These are phyloP conservation scores for Theristicus caerulescens DNA, from an alignment of 2,113 vertebrate species.

Conservation along the genomic window DNA sequence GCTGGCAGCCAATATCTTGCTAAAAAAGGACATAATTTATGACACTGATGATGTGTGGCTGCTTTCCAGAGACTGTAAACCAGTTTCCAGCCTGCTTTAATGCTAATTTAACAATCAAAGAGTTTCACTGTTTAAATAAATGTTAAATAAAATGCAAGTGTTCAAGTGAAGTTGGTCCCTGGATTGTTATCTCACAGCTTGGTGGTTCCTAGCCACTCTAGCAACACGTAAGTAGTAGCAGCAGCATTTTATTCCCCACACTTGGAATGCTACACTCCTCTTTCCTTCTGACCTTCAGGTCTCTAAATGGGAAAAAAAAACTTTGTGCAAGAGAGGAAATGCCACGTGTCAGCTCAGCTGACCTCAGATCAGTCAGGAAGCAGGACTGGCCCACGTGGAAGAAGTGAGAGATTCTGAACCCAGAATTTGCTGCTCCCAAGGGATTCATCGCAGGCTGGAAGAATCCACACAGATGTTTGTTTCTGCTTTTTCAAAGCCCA, in stretches of 20 bases:
- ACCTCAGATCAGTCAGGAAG: background rate
- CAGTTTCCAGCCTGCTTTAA: slow-evolving; percentile 17
- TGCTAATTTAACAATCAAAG: slow-evolving; percentile 23
- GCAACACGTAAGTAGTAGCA: background rate
- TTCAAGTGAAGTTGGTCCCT: background rate
- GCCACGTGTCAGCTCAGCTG: background rate
- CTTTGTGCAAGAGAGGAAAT: background rate
- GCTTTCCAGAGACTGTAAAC: background rate
- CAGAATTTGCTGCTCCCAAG: background rate
- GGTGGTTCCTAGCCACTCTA: background rate
- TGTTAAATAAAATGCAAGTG: slow-evolving; percentile 31
- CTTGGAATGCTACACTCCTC: background rate
- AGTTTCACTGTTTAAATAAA: slow-evolving; percentile 35
- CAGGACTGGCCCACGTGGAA: background rate
- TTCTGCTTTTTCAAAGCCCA: background rate
- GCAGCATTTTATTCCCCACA: background rate
- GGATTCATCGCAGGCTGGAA: background rate
- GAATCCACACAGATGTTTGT: background rate
- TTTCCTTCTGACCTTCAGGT: background rate
- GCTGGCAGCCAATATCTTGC: slow-evolving; percentile 50
- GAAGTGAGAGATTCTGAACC: background rate
- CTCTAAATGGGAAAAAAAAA: background rate
- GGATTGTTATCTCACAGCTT: background rate
- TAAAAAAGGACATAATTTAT: slow-evolving; percentile 46
- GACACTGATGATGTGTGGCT: slow-evolving; percentile 4